These are phyloP conservation scores for Heterodera filipjevi DNA, from an alignment of 2,888 invertebrate species.

Conservation along the genomic window DNA sequence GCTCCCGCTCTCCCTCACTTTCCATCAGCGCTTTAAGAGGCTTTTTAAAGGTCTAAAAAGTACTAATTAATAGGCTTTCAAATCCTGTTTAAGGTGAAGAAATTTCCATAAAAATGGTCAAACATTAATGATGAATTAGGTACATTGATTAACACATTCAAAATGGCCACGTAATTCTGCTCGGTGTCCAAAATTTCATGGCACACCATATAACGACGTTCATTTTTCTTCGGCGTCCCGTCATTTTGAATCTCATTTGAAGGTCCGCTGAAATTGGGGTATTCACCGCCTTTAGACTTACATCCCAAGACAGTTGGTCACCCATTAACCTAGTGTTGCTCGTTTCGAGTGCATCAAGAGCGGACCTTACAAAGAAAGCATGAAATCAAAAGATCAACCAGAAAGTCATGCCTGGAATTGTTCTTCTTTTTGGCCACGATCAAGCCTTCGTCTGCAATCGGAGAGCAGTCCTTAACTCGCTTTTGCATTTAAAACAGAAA, in stretches of 20 bases:
- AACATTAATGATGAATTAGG: not conserved
- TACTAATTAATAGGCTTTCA: not conserved
- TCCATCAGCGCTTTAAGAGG: conserved; percentile 76
- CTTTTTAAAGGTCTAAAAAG: conserved; percentile 82
- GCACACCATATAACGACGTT: conserved; percentile 81
- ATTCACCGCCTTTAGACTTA: not conserved
- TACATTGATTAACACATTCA: conserved; percentile 86
- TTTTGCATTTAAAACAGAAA: not conserved
- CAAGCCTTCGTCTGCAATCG: conserved; percentile 10
- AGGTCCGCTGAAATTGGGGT: not conserved
- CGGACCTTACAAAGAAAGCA: not conserved
- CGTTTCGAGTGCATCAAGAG: conserved; percentile 7
- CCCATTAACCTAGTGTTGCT: not conserved
- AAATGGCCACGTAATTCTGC: conserved; percentile 91
- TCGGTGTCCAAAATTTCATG: conserved; percentile 93
- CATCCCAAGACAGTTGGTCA: not conserved
- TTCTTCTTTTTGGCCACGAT: conserved; percentile 22
- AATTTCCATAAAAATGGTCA: too few species aligned
- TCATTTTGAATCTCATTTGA: not conserved
- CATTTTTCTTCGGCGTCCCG: conserved; percentile 61
- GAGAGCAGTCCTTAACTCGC: not conserved
- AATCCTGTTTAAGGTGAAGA: too few species aligned
- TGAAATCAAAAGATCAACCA: not conserved
- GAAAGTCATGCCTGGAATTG: conserved; percentile 17
- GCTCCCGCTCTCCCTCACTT: conserved; percentile 24